phyloP scores from a whole-genome alignment of 2,113 vertebrate species.

The Onychostruthus taczanowskii region DNA sequence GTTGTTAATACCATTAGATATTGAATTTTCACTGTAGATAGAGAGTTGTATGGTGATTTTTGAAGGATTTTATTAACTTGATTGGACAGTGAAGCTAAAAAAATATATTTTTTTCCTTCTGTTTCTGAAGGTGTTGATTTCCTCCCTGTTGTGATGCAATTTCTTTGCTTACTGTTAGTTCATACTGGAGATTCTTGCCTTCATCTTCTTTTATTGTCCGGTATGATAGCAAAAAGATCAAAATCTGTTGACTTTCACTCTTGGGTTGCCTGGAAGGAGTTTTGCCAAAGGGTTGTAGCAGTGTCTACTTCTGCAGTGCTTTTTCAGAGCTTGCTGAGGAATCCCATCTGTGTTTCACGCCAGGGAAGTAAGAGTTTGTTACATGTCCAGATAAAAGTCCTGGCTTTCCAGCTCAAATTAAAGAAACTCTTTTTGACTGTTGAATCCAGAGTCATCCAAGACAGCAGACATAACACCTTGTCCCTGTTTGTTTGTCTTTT shows the following conservation, averaged over 20 bases:
- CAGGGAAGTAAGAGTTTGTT: background rate
- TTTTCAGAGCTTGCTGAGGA: rapidly evolving
- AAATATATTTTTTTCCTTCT: background rate
- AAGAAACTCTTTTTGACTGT: background rate
- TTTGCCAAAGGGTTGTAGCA: background rate
- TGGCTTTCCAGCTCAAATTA: background rate
- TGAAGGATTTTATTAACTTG: conserved; percentile 55
- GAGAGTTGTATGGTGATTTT: conserved; percentile 51
- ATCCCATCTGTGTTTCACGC: background rate
- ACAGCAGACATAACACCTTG: background rate
- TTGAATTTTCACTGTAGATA: conserved; percentile 71
- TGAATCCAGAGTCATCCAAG: background rate
- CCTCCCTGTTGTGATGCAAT: background rate
- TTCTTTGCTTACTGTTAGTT: background rate
- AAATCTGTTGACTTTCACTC: background rate
- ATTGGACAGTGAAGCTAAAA: conserved; percentile 50
- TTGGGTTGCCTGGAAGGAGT: background rate
- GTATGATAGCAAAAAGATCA: background rate
- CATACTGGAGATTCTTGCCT: background rate
- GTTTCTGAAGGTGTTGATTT: background rate
- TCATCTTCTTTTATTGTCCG: background rate
- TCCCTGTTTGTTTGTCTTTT: background rate
- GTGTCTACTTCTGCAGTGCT: background rate
- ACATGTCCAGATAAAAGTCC: background rate
- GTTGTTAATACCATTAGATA: conserved; percentile 79